These are phyloP conservation scores for Nipponia nippon DNA, from an alignment of 2,113 vertebrate species.

Conservation along the genomic window DNA sequence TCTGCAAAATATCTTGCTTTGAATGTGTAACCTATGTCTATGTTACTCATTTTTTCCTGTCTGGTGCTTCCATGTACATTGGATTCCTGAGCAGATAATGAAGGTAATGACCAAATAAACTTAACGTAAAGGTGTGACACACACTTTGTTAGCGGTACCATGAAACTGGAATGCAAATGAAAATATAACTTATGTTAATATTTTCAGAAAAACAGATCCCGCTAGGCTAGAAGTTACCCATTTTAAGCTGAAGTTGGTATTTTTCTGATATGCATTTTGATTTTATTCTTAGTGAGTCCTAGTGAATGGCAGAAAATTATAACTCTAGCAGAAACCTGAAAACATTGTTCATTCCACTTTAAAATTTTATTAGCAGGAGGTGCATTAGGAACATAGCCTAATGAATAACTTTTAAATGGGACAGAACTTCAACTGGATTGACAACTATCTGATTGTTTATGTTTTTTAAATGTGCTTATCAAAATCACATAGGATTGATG, in stretches of 20 bases:
- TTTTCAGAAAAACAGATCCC: slow-evolving; percentile 56
- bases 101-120: slow-evolving; percentile 59
- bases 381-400: slow-evolving; percentile 45
- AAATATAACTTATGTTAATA: slow-evolving; percentile 55
- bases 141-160: slow-evolving; percentile 53
- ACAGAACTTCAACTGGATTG: slow-evolving; percentile 70
- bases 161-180: slow-evolving; percentile 64
- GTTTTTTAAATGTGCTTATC: slow-evolving; percentile 77
- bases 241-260: slow-evolving; percentile 32
- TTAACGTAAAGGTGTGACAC: slow-evolving; percentile 54
- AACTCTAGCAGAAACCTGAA: slow-evolving; percentile 22
- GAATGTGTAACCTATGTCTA: not conserved
- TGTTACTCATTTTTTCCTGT: not conserved
- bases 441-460: slow-evolving; percentile 78
- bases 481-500: slow-evolving; percentile 83
- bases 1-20: slow-evolving; percentile 1
- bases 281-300: slow-evolving; percentile 18
- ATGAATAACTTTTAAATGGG: slow-evolving; percentile 70
- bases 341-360: slow-evolving; percentile 40
- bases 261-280: slow-evolving; percentile 48
- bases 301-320: slow-evolving; percentile 10
- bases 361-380: slow-evolving; percentile 49
- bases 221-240: slow-evolving; percentile 29
- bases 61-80: not conserved
- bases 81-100: slow-evolving; percentile 35